Conservation (phyloP, 2,797 vertebrate species). For the Ficedula albicollis region DNA sequence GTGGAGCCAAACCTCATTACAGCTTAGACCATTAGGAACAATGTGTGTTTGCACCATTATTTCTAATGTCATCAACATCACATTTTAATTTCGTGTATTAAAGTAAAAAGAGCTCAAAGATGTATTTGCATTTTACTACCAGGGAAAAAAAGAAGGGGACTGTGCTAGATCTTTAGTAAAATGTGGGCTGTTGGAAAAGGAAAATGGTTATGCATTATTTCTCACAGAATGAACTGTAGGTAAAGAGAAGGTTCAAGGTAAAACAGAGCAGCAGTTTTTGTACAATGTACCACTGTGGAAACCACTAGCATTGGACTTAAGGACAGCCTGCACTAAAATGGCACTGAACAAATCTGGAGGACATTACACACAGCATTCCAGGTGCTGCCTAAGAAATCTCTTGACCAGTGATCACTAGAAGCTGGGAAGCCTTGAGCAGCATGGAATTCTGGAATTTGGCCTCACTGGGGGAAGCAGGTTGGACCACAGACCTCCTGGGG, state of each 20-base stretch:
- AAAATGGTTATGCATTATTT: background rate
- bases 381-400: background rate
- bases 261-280: background rate
- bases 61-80: constrained; percentile 17
- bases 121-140: background rate
- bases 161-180: background rate
- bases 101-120: background rate
- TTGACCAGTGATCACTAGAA: background rate
- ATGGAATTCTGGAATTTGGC: background rate
- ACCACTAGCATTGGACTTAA: background rate
- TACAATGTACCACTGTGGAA: background rate
- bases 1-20: constrained; percentile 34
- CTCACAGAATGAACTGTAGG: background rate
- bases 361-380: background rate
- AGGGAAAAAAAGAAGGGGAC: background rate
- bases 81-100: constrained; percentile 6
- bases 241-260: background rate
- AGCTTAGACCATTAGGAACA: background rate
- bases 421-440: background rate
- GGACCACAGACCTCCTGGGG: background rate
- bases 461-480: background rate
- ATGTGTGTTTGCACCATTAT: constrained; percentile 7
- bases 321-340: background rate
- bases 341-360: background rate
- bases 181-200: background rate